phyloP scores from a whole-genome alignment of 1,140 invertebrate genomes.

The Caenorhabditis latens region DNA sequence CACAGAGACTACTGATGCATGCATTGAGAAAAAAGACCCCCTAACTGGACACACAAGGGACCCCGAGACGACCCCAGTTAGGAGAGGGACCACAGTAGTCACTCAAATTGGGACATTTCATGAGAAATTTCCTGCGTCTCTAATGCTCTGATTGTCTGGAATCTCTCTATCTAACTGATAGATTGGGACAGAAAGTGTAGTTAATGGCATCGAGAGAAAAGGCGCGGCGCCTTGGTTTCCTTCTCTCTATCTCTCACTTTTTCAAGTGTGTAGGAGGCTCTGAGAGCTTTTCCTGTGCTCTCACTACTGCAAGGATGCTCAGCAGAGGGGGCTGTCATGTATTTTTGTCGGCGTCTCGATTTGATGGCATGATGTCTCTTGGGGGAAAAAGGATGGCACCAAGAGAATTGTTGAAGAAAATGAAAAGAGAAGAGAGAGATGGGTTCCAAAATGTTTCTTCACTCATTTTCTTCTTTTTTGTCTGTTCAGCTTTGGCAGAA shows the following conservation, averaged over 20 bases:
- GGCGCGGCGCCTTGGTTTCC: conserved; percentile 45
- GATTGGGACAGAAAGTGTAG: neutral
- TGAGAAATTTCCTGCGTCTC: neutral
- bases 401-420: neutral
- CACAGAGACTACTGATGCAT: neutral
- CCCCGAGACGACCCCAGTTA: neutral
- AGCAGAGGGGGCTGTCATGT: neutral
- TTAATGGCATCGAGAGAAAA: conserved; percentile 12
- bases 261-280: conserved; percentile 45
- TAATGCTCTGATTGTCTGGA: neutral
- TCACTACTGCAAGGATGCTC: neutral
- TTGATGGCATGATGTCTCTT: conserved; percentile 27
- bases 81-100: too few species aligned
- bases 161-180: neutral
- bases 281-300: neutral
- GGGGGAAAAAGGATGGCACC: neutral
- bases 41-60: conserved; percentile 17
- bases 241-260: conserved; percentile 6
- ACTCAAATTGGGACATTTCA: neutral
- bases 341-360: neutral
- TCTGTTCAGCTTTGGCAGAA: too few species aligned
- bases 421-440: neutral
- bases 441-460: conserved; percentile 6
- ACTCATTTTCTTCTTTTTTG: neutral
- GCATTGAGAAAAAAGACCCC: neutral